Base-by-base conservation (phyloP, 2,113 vertebrate species). In the Lycocorax pyrrhopterus region DNA sequence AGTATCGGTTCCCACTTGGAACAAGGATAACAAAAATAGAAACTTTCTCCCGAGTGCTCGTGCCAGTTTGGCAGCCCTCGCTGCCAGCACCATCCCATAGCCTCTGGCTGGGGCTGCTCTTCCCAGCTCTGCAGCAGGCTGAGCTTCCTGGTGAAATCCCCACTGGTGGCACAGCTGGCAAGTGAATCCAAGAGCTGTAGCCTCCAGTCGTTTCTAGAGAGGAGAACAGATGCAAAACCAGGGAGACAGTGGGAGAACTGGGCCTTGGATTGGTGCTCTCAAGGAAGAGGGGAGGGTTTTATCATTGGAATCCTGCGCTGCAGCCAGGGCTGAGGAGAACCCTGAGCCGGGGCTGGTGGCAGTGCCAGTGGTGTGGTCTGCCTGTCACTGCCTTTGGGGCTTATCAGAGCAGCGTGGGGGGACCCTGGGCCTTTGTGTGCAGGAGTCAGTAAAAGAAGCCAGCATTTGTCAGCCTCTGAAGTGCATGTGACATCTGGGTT, bases 251-350 rank as follows among this genome's bases (percentile, higher is more conserved):
- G 39, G 75, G 72, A 73, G 49, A 60, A 1, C 43, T 20, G 84
- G 22, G 84, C 19, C 18, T 13, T 4, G 33, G 77, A 27, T 30
- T 5, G 10, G 47, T 30, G 62, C 68, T 68, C 18, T 27, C 9
- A 4, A 39, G 53, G 62, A 56, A 18, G 26, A 69, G 30, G 23
- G 10, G 10, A 5, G n/a, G 3, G 46, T 44, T 63, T 60, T 25
- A 2, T 29, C 39, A 0, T 22, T 1, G 0, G 4, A 29, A 16
- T 55, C 41, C 46, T 20, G 59, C 0, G 0, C 60, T 67, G 37
- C 17, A 39, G 55, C 51, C 64, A 23, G 79, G 1, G 8, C 3
- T 55, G 67, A 72, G 84, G 49, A 74, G 20, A 80, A 6, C 25
- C 73, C 73, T 49, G 41, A 2, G 72, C 72, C 17, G 0, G 29